Conservation (phyloP, 2,888 invertebrate species). For the Criorhina ranunculi region DNA sequence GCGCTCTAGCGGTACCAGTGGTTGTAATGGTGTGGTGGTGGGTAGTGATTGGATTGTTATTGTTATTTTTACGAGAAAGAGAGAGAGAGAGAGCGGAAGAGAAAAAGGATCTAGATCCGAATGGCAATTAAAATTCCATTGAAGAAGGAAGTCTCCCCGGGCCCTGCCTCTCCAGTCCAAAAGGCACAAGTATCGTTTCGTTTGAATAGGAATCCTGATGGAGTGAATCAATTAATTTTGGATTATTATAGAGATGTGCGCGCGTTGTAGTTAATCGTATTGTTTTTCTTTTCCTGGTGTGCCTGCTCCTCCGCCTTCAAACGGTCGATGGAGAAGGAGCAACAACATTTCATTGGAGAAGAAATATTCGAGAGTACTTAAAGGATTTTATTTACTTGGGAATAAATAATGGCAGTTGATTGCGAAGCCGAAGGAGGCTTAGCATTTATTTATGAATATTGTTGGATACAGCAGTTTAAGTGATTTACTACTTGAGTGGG, state of each 20-base stretch:
- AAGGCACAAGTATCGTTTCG: conserved; percentile 11
- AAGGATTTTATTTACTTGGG: conserved; percentile 48
- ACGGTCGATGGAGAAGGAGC: not conserved
- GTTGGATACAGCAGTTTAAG: not conserved
- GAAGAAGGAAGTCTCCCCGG: no score
- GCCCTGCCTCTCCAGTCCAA: no score
- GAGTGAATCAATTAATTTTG: conserved; percentile 74
- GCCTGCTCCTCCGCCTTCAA: not conserved
- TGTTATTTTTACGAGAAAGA: conserved; percentile 27
- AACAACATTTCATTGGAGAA: conserved; percentile 1
- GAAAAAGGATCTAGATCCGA: conserved; percentile 27
- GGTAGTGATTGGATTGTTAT: conserved; percentile 41
- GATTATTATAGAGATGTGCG: conserved; percentile 64
- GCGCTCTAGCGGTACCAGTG: not conserved
- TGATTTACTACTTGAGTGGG: not conserved
- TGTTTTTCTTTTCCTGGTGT: conserved; percentile 47
- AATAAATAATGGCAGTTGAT: conserved; percentile 59
- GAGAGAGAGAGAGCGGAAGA: conserved; percentile 9
- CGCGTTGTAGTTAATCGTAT: conserved; percentile 60
- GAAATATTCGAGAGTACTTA: conserved; percentile 36
- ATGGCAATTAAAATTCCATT: conserved; percentile 71
- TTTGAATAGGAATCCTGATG: conserved; percentile 65
- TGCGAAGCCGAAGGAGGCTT: conserved; percentile 16
- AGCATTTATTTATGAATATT: conserved; percentile 36
- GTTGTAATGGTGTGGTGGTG: conserved; percentile 7